Evolutionary conservation across 1,140 invertebrate species (phyloP).

Genomic region (Armadillidium nasatum): DNA sequence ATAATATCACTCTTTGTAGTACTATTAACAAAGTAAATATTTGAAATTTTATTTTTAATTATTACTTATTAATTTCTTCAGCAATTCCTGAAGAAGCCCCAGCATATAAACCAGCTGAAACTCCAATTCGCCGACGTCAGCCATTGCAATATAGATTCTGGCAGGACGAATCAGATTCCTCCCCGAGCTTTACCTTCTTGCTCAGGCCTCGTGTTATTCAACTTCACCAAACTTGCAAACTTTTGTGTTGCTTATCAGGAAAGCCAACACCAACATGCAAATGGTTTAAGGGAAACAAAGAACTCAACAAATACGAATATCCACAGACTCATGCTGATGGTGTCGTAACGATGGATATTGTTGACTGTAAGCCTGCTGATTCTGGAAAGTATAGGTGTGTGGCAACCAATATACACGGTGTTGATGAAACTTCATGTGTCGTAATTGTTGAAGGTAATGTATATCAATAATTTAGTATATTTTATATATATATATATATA

Average conservation of each 20-base stretch:
- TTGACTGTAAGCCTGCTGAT: constrained; percentile 87
- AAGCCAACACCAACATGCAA: constrained; percentile 84
- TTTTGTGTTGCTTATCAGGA: constrained; percentile 92
- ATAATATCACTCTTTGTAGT: not conserved
- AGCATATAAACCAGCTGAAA: constrained; percentile 66
- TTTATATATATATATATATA: too few species aligned
- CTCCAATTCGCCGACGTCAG: constrained; percentile 66
- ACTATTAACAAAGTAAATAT: not conserved
- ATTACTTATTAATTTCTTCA: constrained; percentile 50
- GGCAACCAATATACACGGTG: constrained; percentile 85
- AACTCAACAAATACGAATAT: constrained; percentile 85
- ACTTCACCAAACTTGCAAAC: constrained; percentile 82
- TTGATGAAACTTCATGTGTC: constrained; percentile 88
- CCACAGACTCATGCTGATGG: constrained; percentile 83
- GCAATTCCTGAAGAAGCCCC: constrained; percentile 76
- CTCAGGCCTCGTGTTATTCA: constrained; percentile 96
- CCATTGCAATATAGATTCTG: constrained; percentile 77
- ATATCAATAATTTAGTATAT: too few species aligned
- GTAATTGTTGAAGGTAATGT: constrained; percentile 92
- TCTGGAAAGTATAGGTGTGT: constrained; percentile 92
- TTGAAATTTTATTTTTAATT: constrained; percentile 26
- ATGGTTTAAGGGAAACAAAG: constrained; percentile 89
- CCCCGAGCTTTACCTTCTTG: constrained; percentile 93
- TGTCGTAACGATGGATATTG: constrained; percentile 93
- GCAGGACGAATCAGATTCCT: constrained; percentile 81